Evolutionary conservation across 2,113 vertebrate genomes (phyloP), one percentile per base, ranked within the genome.

Genomic region (Pipra filicauda): DNA sequence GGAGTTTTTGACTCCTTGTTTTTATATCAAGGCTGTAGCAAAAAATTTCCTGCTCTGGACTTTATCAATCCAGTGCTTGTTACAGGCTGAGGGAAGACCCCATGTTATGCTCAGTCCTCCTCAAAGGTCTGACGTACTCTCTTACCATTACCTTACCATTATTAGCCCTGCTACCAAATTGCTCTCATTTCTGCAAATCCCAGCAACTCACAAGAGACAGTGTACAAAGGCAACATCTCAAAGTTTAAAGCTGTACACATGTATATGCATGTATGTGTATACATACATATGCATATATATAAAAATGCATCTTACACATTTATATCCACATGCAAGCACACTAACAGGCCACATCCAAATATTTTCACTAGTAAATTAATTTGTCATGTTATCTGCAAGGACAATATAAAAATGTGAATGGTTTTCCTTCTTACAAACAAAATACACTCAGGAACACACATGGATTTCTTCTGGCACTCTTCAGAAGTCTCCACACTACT

Each of bases 331-430:
- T 83, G 64, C 43, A 86, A 94, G 64, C 55, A 92, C 28, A 73
- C 28, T 62, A 85, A 66, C 27, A 91, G 55, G 55, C 43, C 1
- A 8, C 55, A 89, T 67, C 8, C 61, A 93, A 93, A 31, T 88
- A 91, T 51, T 94, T 91, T 71, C 52, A 62, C 55, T 48, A 67
- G 64, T 55, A 88, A 83, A 95, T 74, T 86, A 64, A 84, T 88
- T 90, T 75, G 19, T 20, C 27, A 13, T 39, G 27, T 72, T 61
- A 84, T 61, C 57, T 61, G 57, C 44, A 67, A 21, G 49, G 48
- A 95, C 91, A 94, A 80, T 52, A 82, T 12, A 16, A 76, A 75
- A 43, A 81, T 72, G 26, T 73, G 35, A 95, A 88, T 46, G 14
- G 59, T 51, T 89, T 94, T 84, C 65, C 49, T 85, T 74, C 88